Base-by-base conservation (phyloP, 64 coral and sea anemone genomes). In the Platygyra sinensis region DNA sequence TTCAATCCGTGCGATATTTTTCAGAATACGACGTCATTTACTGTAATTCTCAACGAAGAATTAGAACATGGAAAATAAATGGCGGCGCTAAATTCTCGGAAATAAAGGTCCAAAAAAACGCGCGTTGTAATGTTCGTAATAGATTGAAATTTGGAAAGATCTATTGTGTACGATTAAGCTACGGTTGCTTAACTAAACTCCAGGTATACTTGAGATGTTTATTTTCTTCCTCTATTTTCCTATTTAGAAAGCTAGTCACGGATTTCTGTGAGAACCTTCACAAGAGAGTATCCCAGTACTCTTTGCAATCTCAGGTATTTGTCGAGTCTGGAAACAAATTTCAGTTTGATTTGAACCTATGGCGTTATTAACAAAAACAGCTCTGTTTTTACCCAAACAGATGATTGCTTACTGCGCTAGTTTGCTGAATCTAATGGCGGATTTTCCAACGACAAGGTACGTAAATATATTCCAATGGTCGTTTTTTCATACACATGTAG, bases 391-490 rank as follows among this genome's bases (percentile, higher is more conserved):
- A 7, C 30, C 62, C 30, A 80, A 42, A 25, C 29, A 98, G 96
- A 98, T 95, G 49, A 88, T 95, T 19, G 93, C 96, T 2, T 98
- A 98, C 78, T 52, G 52, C 38, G 89, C 89, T 25, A 98, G 93
- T n/a, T 67, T 98, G 55, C n/a, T 92, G 30, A 81, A 95, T 89
- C 89, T 98, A 12, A 92, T 98, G 90, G 76, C 82, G 12, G 87
- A 98, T 27, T 98, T 98, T 69, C 96, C 96, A 10, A 87, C 93
- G 22, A 98, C 96, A 32, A 98, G 96, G 96, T 98, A 91, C 64
- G 60, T 78, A 14, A 16, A 57, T 13, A 57, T 57, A 16, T 57
- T 57, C 54, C 54, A 14, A 7, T 57, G 10, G 54, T 12, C 54
- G 15, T 13, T 57, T 57, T 46, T 7, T 46, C 39, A 46, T 46